Evolutionary conservation across 1,140 invertebrate species (phyloP).

Genomic region (Leguminivora glycinivorella): DNA sequence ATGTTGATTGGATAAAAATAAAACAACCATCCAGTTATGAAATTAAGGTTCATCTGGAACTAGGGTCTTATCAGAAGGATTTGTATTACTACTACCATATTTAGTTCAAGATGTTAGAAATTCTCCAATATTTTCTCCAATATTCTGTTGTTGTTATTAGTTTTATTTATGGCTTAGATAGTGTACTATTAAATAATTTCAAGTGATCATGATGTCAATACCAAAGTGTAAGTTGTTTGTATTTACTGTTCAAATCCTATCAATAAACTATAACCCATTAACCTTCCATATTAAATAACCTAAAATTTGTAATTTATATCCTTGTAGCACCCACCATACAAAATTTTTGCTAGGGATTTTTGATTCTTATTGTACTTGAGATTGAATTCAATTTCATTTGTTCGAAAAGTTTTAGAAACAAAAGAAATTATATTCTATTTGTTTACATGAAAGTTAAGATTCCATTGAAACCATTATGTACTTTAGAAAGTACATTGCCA

Average conservation of each 20-base stretch:
- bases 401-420: too few relatives aligned
- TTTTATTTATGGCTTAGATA: background rate
- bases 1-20: background rate
- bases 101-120: background rate
- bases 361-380: too few relatives aligned
- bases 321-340: too few relatives aligned
- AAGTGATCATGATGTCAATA: background rate
- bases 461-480: too few relatives aligned
- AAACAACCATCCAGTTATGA: slow-evolving; percentile 1
- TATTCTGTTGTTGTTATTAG: background rate
- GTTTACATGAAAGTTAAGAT: too few relatives aligned
- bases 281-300: too few relatives aligned
- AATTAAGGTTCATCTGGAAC: background rate
- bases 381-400: too few relatives aligned
- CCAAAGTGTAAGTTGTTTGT: slow-evolving; percentile 9
- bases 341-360: too few relatives aligned
- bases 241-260: background rate
- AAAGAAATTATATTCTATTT: too few relatives aligned
- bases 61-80: background rate
- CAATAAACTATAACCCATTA: too few relatives aligned
- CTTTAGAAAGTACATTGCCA: too few relatives aligned
- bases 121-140: background rate
- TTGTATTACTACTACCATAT: slow-evolving; percentile 7
- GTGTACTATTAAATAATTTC: background rate
- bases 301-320: too few relatives aligned